Evolutionary conservation across 2,888 invertebrate genomes (phyloP).

Genomic region (Chrysotoxum bicinctum): DNA sequence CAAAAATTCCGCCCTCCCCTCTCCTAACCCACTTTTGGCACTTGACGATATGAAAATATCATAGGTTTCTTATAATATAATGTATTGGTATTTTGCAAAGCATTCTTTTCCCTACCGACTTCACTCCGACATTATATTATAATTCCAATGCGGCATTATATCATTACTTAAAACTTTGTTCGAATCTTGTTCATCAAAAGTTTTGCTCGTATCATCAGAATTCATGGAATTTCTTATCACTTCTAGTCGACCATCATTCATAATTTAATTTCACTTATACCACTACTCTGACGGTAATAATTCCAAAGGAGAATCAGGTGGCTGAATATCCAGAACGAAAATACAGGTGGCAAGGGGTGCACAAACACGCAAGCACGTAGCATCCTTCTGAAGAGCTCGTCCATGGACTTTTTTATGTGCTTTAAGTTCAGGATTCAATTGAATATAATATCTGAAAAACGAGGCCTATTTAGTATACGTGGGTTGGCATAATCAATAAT

Average conservation of each 20-base stretch:
- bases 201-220: constrained; percentile 58
- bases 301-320: constrained; percentile 45
- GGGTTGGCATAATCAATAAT: constrained; percentile 62
- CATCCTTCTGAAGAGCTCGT: constrained; percentile 24
- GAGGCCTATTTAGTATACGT: not conserved
- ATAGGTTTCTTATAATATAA: not conserved
- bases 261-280: constrained; percentile 68
- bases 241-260: constrained; percentile 48
- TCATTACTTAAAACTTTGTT: constrained; percentile 11
- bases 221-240: constrained; percentile 70
- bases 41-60: not conserved
- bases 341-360: not conserved
- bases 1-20: no score
- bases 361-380: constrained; percentile 25
- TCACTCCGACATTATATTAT: not conserved
- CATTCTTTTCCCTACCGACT: not conserved
- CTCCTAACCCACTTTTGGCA: not conserved
- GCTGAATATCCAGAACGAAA: not conserved
- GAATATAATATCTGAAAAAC: constrained; percentile 34
- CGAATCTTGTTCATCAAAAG: constrained; percentile 48
- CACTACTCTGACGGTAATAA: constrained; percentile 20
- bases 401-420: not conserved
- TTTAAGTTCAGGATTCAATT: constrained; percentile 45
- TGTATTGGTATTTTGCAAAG: not conserved
- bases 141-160: constrained; percentile 5